Evolutionary conservation across 1,140 invertebrate genomes (phyloP), one percentile per base, ranked within the genome.

Genomic region (Pseudomyrmex sp.): DNA sequence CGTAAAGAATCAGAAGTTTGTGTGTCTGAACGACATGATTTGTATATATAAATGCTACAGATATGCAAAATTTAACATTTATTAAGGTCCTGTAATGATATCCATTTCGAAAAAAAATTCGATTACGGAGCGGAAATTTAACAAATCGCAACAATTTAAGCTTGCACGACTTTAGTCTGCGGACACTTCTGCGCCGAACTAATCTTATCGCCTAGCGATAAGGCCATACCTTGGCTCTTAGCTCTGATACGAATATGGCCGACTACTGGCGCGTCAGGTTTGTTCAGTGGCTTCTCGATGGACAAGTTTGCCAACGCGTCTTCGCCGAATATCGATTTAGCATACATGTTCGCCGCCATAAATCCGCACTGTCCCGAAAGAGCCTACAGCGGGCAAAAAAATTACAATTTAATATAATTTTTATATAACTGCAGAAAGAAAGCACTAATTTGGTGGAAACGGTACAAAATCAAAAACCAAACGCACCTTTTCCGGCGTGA

Each of bases 341-440:
- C 99, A 95, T 99, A 99, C 95, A 99, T 97, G 92, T 99, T 99
- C 52, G 99, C 99, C 54, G 99, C 99, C 98, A 99, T 98, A 94
- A 99, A 99, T 15, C 99, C 98, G 94, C 99, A 99, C 90, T 99
- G 98, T 0, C 99, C 99, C 9, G 97, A 97, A 52, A 99, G 93
- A 20, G 98, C 98, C 97, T 97, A 91, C 61, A 70, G 82, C 83
- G 79, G 88, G 48, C 82, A 69, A 15, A 65, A 65, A 70, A 20
- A 86, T 77, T 79, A 62, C 20, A 79, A 70, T 82, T 69, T 13
- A 61, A 79, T n/a, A 35, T 35, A 3, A 68, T 58, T 61, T 69
- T 63, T 48, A 54, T 44, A 18, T 68, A n/a, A 59, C 15, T 23
- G 18, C 50, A 35, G 50, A 13, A 69, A 83, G 72, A 69, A 0